These are phyloP conservation scores for Caenorhabditis tropicalis DNA, from an alignment of 1,140 invertebrate genomes.

Conservation along the genomic window DNA sequence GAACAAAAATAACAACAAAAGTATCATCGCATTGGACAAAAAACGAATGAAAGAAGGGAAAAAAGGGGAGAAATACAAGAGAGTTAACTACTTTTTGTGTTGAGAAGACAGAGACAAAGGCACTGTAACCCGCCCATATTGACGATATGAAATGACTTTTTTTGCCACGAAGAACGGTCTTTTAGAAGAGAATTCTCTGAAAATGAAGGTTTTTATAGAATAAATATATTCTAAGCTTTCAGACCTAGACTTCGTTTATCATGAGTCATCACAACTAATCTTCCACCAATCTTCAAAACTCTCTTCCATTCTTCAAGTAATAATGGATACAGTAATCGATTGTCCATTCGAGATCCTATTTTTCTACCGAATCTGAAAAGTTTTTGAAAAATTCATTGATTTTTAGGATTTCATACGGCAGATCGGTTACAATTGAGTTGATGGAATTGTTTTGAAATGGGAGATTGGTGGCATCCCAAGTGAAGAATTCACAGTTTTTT, in stretches of 20 bases:
- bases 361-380: constrained; percentile 43
- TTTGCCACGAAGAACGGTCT: constrained; percentile 30
- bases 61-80: neutral
- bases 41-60: neutral
- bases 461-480: constrained; percentile 35
- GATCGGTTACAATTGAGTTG: constrained; percentile 31
- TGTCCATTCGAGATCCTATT: constrained; percentile 11
- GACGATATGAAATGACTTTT: neutral
- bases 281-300: constrained; percentile 23
- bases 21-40: too few relatives aligned
- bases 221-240: neutral
- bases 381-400: neutral
- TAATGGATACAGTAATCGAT: constrained; percentile 38
- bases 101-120: constrained; percentile 1
- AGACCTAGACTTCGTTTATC: constrained; percentile 35
- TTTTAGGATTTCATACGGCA: neutral
- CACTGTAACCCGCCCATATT: constrained; percentile 43
- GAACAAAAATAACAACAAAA: neutral
- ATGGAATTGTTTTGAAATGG: neutral
- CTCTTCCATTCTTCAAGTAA: constrained; percentile 43
- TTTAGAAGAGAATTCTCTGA: neutral
- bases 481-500: neutral
- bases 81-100: neutral
- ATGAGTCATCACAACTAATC: constrained; percentile 34
- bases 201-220: neutral